A percentile compares a stretch with the other conserved stretches of the same genome.
Conservation (phyloP, 2,888 invertebrate species). For the Bedellia somnulentella region DNA sequence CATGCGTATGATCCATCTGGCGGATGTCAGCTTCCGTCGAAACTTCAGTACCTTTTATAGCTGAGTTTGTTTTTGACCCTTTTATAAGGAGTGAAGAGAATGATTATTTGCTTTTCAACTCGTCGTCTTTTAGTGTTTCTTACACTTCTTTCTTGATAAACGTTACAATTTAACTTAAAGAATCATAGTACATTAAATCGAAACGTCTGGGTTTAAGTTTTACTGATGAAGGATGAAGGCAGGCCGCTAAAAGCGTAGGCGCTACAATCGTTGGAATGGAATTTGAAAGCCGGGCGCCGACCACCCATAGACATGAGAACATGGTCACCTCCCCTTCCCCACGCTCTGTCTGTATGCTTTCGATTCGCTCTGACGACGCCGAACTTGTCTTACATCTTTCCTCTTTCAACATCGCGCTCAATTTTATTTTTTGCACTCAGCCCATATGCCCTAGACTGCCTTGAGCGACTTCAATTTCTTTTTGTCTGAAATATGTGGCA, state of each 20-base stretch:
- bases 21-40: conserved; percentile 52
- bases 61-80: conserved; percentile 40
- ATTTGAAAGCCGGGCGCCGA: conserved; percentile 58
- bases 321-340: conserved; percentile 50
- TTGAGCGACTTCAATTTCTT: too few species aligned
- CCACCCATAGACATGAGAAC: conserved; percentile 61
- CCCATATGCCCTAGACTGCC: too few species aligned
- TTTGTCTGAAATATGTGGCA: too few species aligned
- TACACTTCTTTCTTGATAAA: too few species aligned
- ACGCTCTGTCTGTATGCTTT: conserved; percentile 26
- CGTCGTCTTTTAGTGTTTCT: not conserved
- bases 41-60: conserved; percentile 45
- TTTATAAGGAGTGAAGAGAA: conserved; percentile 32
- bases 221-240: too few species aligned
- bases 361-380: conserved; percentile 30
- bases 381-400: conserved; percentile 50
- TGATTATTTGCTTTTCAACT: conserved; percentile 23
- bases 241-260: conserved; percentile 35
- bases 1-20: conserved; percentile 46
- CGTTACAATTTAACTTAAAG: too few species aligned
- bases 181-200: too few species aligned
- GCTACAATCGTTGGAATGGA: conserved; percentile 54
- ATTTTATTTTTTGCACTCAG: conserved; percentile 44
- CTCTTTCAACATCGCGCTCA: conserved; percentile 43
- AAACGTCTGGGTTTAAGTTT: too few species aligned